These are phyloP conservation scores for Plagodis dolabraria DNA, from an alignment of 2,888 invertebrate genomes.

Conservation along the genomic window DNA sequence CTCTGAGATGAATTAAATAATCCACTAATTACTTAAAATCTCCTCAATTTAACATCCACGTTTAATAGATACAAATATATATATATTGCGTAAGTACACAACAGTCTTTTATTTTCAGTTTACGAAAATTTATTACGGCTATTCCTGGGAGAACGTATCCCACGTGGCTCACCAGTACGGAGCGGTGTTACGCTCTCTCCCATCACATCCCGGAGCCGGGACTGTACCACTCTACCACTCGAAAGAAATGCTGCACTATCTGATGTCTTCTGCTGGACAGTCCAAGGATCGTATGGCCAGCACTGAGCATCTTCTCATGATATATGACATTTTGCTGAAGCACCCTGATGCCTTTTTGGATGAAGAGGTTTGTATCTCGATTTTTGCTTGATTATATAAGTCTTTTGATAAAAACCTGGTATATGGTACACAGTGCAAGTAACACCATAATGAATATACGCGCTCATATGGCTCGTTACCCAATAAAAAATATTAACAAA, in stretches of 20 bases:
- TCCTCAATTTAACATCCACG: too few relatives aligned
- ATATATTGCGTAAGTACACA: too few relatives aligned
- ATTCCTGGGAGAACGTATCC: slow-evolving; percentile 85
- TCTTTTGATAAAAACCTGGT: too few relatives aligned
- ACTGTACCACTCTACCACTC: slow-evolving; percentile 85
- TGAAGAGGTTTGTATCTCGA: slow-evolving; percentile 85
- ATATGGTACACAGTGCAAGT: too few relatives aligned
- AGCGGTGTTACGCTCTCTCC: slow-evolving; percentile 78
- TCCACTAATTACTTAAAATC: too few relatives aligned
- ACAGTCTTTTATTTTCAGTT: slow-evolving; percentile 54
- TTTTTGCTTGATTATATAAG: too few relatives aligned
- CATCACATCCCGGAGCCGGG: slow-evolving; percentile 87
- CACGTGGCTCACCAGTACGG: slow-evolving; percentile 84
- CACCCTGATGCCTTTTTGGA: slow-evolving; percentile 88
- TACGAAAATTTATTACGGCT: slow-evolving; percentile 83
- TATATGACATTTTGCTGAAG: slow-evolving; percentile 68
- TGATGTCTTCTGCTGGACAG: slow-evolving; percentile 64
- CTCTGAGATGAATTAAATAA: too few relatives aligned
- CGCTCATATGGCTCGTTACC: too few relatives aligned
- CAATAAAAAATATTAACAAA: too few relatives aligned
- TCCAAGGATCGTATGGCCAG: slow-evolving; percentile 78
- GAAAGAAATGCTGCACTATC: slow-evolving; percentile 84
- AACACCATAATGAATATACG: too few relatives aligned
- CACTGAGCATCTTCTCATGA: slow-evolving; percentile 87
- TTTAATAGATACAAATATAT: too few relatives aligned